Base-by-base conservation (phyloP, 2,888 invertebrate species). In the Drosophila ustulata region DNA sequence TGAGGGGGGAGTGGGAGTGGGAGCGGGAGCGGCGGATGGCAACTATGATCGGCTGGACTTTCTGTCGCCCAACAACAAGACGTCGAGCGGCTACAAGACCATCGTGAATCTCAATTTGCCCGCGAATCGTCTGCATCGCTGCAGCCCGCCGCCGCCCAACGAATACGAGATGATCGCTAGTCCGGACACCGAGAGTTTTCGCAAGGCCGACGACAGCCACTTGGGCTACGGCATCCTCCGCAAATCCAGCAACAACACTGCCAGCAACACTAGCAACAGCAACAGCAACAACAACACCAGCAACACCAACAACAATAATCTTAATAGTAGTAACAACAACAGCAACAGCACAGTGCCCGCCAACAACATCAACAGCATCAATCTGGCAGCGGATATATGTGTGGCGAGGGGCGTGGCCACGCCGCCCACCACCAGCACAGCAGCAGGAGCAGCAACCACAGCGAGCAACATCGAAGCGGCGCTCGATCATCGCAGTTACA, bases 11-110 rank as follows among this genome's bases (percentile, higher is more conserved):
- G 30, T 7, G 30, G 13, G 3, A 43, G 45, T 0, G 63, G 57
- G 0, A 28, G 30, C 30, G 30, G 13, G 3, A 43, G 45, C 1
- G 45, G 52, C 71, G 28, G 91, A 94, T 87, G 93, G 94, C 68
- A 95, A 95, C 88, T 97, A 97, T 92, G 97, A 97, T 91, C 95
- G 95, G 69, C 92, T 97, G 65, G 96, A 97, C 88, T 96, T 96
- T 90, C 95, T 97, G 88, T 96, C 96, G 9, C 95, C 96, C 0
- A 95, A 95, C 64, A 95, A 95, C 75, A 95, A 95, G 72, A 94
- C 94, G 58, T 96, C 95, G 68, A 93, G 94, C 23, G 94, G 94
- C 7, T 97, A 97, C 88, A 96, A 96, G 88, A 95, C 95, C 72
- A 94, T 96, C 59, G 94, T 95, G 56, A 93, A 94, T 2, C 93